These are phyloP conservation scores for Pseudochirops cupreus DNA, from an alignment of 2,797 vertebrate genomes.

Conservation along the genomic window DNA sequence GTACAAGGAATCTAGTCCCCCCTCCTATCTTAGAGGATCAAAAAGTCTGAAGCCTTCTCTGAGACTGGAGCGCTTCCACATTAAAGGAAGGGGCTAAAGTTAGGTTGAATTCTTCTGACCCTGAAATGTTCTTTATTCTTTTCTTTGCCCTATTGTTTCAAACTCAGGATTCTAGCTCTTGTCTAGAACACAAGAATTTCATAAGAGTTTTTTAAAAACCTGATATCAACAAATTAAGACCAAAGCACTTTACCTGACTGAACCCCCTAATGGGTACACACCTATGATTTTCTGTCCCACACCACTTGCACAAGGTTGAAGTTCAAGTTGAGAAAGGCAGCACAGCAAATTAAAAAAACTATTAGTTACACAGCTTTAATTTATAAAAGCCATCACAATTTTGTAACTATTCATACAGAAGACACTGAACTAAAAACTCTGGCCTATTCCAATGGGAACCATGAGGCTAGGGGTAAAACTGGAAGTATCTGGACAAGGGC, in stretches of 20 bases:
- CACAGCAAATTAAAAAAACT: conserved; percentile 5
- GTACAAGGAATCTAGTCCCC: background rate
- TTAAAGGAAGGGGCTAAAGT: conserved; percentile 8
- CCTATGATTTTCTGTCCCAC: conserved; percentile 46
- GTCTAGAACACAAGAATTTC: conserved; percentile 52
- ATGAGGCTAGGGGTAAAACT: background rate
- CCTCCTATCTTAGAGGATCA: conserved; percentile 11
- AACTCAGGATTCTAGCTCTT: conserved; percentile 20
- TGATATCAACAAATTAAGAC: conserved; percentile 48
- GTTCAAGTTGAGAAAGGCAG: background rate
- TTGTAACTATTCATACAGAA: background rate
- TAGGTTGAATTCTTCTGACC: conserved; percentile 35
- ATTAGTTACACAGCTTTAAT: conserved; percentile 25
- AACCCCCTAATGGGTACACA: conserved; percentile 20
- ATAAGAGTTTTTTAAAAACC: background rate
- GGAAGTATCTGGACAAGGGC: background rate
- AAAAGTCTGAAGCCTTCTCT: conserved; percentile 9
- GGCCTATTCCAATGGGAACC: background rate
- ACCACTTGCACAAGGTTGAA: background rate
- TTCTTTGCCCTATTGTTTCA: background rate
- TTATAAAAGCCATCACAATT: conserved; percentile 24
- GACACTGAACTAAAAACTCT: background rate
- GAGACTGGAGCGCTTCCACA: conserved; percentile 7
- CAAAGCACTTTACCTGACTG: conserved; percentile 50
- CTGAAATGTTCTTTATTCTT: conserved; percentile 14